Evolutionary conservation across 2,113 vertebrate genomes (phyloP), one percentile per base, ranked within the genome.

Genomic region (Peromyscus maniculatus): DNA sequence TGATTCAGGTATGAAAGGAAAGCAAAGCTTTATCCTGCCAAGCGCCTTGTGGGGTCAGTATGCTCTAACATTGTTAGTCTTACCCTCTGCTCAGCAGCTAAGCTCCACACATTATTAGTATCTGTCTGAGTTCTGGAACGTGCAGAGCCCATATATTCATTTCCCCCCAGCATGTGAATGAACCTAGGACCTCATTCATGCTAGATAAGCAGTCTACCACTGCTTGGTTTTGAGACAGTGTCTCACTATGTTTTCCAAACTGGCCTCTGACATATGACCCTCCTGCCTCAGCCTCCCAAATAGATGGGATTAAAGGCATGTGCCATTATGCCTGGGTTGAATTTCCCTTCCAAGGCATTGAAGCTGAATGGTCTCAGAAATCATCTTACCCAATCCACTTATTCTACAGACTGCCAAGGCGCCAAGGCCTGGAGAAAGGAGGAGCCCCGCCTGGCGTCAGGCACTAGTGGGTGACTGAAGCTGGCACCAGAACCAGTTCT

Each of bases 61-160:
- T 55, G 22, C 36, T 79, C 43, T 87, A 33, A 82, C 66, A 52
- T 62, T 62, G n/a, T 19, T 71, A 91, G 31, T 80, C 87, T 92
- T 82, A 91, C 59, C 84, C 64, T 91, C 46, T 90, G 33, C 57
- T 55, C 15, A 87, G 87, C 6, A 83, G 12, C 21, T 49, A 87
- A 67, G 82, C 59, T 89, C 83, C 52, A 66, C 6, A 94, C 72
- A n/a, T 87, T 88, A 71, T 84, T 88, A 72, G 39, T 78, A 74
- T 95, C 39, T 94, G 59, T 84, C 46, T 90, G 86, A 33, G 28
- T 95, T 94, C 74, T 88, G 52, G 43, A 93, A 86, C 28, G 43
- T 17, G 57, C 71, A 71, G 78, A 86, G 49, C 71, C 57, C 36
- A 15, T 69, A 9, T 77, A 66, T 28, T 39, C 36, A 16, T 66